Conservation (phyloP, 2,113 vertebrate species). For the Paralichthys olivaceus region DNA sequence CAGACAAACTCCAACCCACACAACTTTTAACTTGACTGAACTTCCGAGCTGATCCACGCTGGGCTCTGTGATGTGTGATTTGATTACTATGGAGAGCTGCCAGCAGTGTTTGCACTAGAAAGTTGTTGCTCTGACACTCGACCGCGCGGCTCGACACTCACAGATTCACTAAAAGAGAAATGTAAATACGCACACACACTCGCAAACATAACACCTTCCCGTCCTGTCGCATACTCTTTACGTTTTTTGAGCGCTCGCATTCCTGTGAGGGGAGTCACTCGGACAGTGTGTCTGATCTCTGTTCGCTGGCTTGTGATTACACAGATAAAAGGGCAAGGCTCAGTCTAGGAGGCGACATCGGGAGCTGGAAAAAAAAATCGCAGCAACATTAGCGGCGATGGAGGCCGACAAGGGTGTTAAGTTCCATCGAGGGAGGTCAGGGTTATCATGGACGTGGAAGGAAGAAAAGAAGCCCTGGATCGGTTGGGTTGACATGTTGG, state of each 20-base stretch:
- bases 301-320: slow-evolving; percentile 55
- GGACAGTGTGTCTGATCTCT: slow-evolving; percentile 63
- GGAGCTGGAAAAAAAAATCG: slow-evolving; percentile 23
- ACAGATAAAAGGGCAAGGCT: slow-evolving; percentile 59
- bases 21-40: slow-evolving; percentile 60
- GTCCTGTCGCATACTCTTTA: slow-evolving; percentile 35
- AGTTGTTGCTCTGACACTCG: slow-evolving; percentile 43
- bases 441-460: slow-evolving; percentile 38
- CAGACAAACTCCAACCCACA: slow-evolving; percentile 7
- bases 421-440: slow-evolving; percentile 59
- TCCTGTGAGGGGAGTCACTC: slow-evolving; percentile 58
- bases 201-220: slow-evolving; percentile 46
- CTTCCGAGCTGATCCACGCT: slow-evolving; percentile 43
- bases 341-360: slow-evolving; percentile 43
- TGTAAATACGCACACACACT: slow-evolving; percentile 2
- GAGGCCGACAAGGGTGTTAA: slow-evolving; percentile 70
- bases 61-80: slow-evolving; percentile 64
- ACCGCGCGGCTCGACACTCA: not conserved
- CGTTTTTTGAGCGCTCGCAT: slow-evolving; percentile 13
- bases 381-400: slow-evolving; percentile 56
- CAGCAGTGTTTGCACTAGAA: slow-evolving; percentile 65
- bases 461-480: not conserved
- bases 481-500: slow-evolving; percentile 22
- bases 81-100: slow-evolving; percentile 73
- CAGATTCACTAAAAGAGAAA: not conserved